A percentile compares a stretch with the other conserved stretches of the same genome.
phyloP scores from a whole-genome alignment of 1,140 invertebrate species.

The Ceratina calcarata region DNA sequence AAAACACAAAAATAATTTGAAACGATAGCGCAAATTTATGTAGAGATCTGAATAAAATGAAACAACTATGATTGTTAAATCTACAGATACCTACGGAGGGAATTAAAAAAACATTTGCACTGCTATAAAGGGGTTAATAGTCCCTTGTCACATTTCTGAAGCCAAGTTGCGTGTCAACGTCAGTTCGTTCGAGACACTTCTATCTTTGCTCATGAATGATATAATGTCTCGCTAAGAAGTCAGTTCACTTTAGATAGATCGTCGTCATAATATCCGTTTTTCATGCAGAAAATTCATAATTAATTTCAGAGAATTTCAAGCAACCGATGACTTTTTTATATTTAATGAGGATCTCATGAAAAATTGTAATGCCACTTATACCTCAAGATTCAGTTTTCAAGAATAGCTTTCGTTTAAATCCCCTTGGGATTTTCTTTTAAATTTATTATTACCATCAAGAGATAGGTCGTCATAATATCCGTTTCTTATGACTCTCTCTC shows the following conservation, averaged over 20 bases:
- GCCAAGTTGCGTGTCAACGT: not conserved
- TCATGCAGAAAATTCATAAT: not conserved
- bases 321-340: too few species aligned
- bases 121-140: not conserved
- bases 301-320: too few species aligned
- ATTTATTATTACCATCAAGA: not conserved
- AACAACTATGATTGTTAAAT: too few species aligned
- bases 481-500: too few species aligned
- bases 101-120: not conserved
- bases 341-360: too few species aligned
- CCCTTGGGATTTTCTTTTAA: too few species aligned
- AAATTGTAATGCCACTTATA: too few species aligned
- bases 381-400: too few species aligned
- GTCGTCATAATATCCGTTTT: too few species aligned
- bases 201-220: constrained; percentile 9
- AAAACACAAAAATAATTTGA: too few species aligned
- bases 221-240: not conserved
- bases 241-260: not conserved
- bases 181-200: not conserved
- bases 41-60: not conserved
- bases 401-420: too few species aligned
- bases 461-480: not conserved
- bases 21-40: too few species aligned
- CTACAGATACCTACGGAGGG: not conserved
- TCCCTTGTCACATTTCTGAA: not conserved